Base-by-base conservation (phyloP, 2,888 invertebrate genomes). In the Cheilosia urbana region DNA sequence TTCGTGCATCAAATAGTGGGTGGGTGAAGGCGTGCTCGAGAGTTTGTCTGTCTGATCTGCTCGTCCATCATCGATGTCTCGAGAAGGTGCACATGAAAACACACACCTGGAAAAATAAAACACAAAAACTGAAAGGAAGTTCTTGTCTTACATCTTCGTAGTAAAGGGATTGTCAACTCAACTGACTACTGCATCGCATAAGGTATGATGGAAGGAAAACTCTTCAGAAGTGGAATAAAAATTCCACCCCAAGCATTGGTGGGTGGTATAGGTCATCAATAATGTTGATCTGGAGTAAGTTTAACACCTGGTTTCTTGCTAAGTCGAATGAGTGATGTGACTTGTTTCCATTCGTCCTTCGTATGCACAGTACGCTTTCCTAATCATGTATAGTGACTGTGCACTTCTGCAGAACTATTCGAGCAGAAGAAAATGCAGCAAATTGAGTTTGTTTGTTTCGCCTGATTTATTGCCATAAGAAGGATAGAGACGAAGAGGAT, bases 291-390 rank as follows among this genome's bases (percentile, higher is more conserved):
- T 71, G 60, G 58, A 75, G 71, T 75, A 69, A 85, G 69, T 76
- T 72, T 65, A 85, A 47, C 84, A 85, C 84, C 84, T 85, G 84
- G 66, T 80, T 85, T 71, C 84, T 66, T 80, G 75, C 76, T 84
- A 71, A 60, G 53, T 75, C 30, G 51, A 65, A 71, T 85, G 84
- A 85, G 58, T 76, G 80, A 85, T 85, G 80, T 34, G 68, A 63
- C 63, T 63, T 73, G 34, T 47, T 66, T 47, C 19, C 47, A 42
- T 11, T 27, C 63, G 2, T 15, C 49, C 57, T 15, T 7, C 34
- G 34, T 49, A 24, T 45, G 42, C 21, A 11, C 4, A 17, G 5
- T n/a, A 27, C 9, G 57, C 34, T 55, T 47, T 19, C 49, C 27
- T 71, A 60, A 60, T 49, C 49, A 71, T 71, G 53, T 53, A 57